These are phyloP conservation scores for Tridacna gigas DNA, from an alignment of 2,888 invertebrate genomes.

Conservation along the genomic window DNA sequence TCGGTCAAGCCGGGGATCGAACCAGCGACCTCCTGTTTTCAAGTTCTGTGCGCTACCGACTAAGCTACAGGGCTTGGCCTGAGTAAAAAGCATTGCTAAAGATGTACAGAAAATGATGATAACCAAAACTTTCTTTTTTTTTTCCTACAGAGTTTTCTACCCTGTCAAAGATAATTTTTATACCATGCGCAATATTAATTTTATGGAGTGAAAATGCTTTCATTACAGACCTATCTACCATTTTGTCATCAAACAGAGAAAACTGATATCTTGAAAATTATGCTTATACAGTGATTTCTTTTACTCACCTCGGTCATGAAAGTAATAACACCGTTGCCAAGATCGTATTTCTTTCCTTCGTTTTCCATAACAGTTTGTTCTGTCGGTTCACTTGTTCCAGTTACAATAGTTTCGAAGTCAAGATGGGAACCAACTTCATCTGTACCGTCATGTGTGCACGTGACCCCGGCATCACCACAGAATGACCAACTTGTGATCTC, in stretches of 20 bases:
- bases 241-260: not conserved
- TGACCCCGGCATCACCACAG: constrained; percentile 28
- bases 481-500: constrained; percentile 35
- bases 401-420: not conserved
- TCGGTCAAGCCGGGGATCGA: no score
- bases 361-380: not conserved
- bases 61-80: no score
- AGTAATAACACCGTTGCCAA: not conserved
- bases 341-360: not conserved
- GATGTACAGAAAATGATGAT: no score
- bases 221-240: not conserved
- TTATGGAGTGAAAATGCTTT: not conserved
- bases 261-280: not conserved
- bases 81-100: no score
- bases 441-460: not conserved
- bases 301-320: constrained; percentile 1
- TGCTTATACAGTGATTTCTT: not conserved
- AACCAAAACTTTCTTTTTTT: not conserved
- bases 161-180: not conserved
- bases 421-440: not conserved
- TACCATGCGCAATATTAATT: not conserved
- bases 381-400: not conserved
- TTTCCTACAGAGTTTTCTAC: not conserved
- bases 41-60: no score
- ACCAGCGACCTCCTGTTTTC: no score